Evolutionary conservation across 23 tunicate species (phyloP).

Genomic region (Styela plicata): DNA sequence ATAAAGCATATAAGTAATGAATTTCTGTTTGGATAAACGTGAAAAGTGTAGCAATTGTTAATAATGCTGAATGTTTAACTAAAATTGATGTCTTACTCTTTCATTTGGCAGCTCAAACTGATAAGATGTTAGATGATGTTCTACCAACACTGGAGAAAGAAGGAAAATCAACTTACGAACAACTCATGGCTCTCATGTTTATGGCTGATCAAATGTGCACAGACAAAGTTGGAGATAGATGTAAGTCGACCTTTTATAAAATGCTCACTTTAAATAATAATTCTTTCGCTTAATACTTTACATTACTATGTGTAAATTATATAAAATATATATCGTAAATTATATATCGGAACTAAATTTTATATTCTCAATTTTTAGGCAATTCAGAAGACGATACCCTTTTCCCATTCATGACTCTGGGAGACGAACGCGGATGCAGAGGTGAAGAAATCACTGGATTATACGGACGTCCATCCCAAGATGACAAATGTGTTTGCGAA

Average conservation of each 20-base stretch:
- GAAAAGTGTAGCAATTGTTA: too few species aligned
- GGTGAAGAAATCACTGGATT: slow-evolving; percentile 5
- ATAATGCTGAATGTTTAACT: too few species aligned
- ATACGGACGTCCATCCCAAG: slow-evolving; percentile 1
- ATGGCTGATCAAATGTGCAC: slow-evolving; percentile 41
- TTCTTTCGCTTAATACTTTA: neutral
- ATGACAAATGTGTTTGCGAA: slow-evolving; percentile 61
- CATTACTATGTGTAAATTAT: too few species aligned
- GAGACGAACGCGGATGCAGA: slow-evolving; percentile 45
- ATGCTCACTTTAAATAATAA: neutral
- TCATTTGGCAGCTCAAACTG: slow-evolving; percentile 27
- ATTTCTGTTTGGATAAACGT: too few species aligned
- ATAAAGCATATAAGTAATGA: too few species aligned
- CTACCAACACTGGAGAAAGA: slow-evolving; percentile 56
- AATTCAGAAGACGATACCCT: slow-evolving; percentile 29
- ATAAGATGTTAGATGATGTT: slow-evolving; percentile 29
- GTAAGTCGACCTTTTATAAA: slow-evolving; percentile 17
- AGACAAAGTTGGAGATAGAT: slow-evolving; percentile 6
- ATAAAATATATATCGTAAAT: too few species aligned
- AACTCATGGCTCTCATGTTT: slow-evolving; percentile 44
- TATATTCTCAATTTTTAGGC: too few species aligned
- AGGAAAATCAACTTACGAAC: slow-evolving; percentile 48
- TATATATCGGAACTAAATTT: too few species aligned
- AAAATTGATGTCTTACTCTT: too few species aligned
- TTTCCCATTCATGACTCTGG: slow-evolving; percentile 42